phyloP scores from a whole-genome alignment of 2,888 invertebrate genomes.

The Mythimna pallens region DNA sequence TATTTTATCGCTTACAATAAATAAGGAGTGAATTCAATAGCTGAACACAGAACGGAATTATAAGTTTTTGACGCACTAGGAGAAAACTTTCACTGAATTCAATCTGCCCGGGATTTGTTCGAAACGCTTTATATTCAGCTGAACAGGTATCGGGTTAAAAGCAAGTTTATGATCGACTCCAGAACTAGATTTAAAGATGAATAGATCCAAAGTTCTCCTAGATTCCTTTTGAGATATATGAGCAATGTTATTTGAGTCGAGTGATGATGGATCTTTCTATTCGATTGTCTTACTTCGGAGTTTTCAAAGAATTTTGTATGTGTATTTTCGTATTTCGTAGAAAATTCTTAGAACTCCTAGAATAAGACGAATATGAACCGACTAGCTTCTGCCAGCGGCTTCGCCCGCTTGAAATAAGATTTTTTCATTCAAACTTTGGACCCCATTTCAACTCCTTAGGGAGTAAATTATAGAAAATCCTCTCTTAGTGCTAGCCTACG shows the following conservation, averaged over 20 bases:
- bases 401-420: too few relatives aligned
- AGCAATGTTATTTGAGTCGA: constrained; percentile 40
- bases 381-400: too few relatives aligned
- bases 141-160: constrained; percentile 61
- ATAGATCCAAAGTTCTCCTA: constrained; percentile 47
- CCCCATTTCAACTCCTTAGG: too few relatives aligned
- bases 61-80: constrained; percentile 88
- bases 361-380: constrained; percentile 17
- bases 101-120: constrained; percentile 87
- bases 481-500: too few relatives aligned
- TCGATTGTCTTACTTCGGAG: constrained; percentile 30
- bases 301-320: constrained; percentile 18
- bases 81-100: constrained; percentile 85
- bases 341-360: too few relatives aligned
- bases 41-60: constrained; percentile 82
- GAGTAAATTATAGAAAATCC: too few relatives aligned
- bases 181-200: constrained; percentile 56
- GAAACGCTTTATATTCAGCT: constrained; percentile 74
- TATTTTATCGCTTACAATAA: constrained; percentile 90
- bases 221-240: constrained; percentile 46
- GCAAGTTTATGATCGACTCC: constrained; percentile 58
- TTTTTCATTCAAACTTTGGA: too few relatives aligned
- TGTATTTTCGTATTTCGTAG: neutral
- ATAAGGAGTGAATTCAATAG: constrained; percentile 89
- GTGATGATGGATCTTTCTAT: constrained; percentile 49